A percentile compares a stretch with the other conserved stretches of the same genome.
Evolutionary conservation across 2,113 vertebrate species (phyloP).

Genomic region (Ahaetulla prasina): DNA sequence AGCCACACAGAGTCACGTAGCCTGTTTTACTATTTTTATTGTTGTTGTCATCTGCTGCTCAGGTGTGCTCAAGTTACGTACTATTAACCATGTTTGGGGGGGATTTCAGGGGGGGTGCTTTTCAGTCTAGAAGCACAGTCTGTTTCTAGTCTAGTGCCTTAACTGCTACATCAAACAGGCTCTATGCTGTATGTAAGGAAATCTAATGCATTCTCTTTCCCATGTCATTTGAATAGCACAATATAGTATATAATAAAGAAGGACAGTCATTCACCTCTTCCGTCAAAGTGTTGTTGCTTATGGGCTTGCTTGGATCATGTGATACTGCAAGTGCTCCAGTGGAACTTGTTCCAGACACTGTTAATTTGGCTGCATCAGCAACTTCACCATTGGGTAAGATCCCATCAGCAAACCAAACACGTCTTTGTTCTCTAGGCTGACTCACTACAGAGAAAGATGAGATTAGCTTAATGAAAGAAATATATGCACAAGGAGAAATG

Average conservation of each 20-base stretch:
- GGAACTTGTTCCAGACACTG: constrained; percentile 73
- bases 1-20: background rate
- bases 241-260: background rate
- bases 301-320: constrained; percentile 79
- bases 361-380: constrained; percentile 83
- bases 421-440: constrained; percentile 87
- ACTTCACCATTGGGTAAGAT: constrained; percentile 92
- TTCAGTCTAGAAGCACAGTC: background rate
- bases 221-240: constrained; percentile 4
- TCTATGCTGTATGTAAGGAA: background rate
- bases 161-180: background rate
- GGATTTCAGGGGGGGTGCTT: background rate
- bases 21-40: background rate
- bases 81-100: background rate
- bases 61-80: background rate
- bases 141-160: background rate
- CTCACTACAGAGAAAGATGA: constrained; percentile 61
- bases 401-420: constrained; percentile 96
- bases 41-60: background rate
- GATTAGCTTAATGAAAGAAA: constrained; percentile 20
- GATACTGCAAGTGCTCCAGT: constrained; percentile 76
- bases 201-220: background rate
- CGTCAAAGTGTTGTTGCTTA: constrained; percentile 67
- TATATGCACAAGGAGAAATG: constrained; percentile 21
- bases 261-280: constrained; percentile 75